Conservation (phyloP, 2,888 invertebrate species). For the Isoperla grammatica region DNA sequence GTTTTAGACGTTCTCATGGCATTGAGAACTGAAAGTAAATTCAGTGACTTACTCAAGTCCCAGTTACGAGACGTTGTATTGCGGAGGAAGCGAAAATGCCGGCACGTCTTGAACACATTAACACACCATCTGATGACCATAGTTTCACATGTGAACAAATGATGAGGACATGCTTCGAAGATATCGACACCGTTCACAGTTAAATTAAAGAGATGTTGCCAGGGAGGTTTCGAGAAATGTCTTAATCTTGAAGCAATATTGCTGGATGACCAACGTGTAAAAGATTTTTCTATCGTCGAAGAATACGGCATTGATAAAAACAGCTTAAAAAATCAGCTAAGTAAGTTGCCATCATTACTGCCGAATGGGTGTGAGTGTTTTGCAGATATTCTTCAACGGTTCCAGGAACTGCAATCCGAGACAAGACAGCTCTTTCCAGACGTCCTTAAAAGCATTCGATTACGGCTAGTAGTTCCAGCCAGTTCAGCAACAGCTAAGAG, state of each 20-base stretch:
- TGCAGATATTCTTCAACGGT: not conserved
- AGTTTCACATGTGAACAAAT: too few species aligned
- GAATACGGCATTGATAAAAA: too few species aligned
- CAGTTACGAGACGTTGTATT: too few species aligned
- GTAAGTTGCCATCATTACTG: not conserved
- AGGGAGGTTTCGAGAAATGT: conserved; percentile 3
- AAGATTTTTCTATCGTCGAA: too few species aligned
- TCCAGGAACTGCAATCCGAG: not conserved
- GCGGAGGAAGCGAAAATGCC: too few species aligned
- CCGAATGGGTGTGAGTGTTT: not conserved
- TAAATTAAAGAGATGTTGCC: not conserved
- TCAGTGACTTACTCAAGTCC: not conserved
- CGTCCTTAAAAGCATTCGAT: not conserved
- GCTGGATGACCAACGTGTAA: too few species aligned
- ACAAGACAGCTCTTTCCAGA: conserved; percentile 4
- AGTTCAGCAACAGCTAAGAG: not conserved
- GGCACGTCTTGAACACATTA: too few species aligned
- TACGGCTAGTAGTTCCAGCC: not conserved
- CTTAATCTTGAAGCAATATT: too few species aligned
- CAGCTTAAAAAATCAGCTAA: too few species aligned
- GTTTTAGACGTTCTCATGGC: conserved; percentile 5
- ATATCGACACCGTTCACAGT: too few species aligned
- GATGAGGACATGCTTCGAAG: too few species aligned
- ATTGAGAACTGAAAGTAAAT: conserved; percentile 1
- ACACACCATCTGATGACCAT: too few species aligned